Conservation (phyloP, 2,113 vertebrate genomes). For the Scopus umbretta region DNA sequence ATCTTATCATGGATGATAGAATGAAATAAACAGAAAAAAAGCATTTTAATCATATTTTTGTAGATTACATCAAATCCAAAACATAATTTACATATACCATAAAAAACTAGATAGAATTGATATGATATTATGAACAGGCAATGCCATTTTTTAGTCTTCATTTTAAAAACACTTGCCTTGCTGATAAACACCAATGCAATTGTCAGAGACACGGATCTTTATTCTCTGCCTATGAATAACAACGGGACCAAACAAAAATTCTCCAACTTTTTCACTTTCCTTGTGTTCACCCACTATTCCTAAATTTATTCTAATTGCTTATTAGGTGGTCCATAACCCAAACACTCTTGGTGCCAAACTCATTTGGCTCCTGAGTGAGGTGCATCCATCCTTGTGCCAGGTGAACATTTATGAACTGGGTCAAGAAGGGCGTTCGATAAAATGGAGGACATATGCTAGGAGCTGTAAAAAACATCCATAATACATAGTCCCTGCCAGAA, state of each 20-base stretch:
- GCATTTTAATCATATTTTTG: conserved; percentile 32
- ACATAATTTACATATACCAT: conserved; percentile 11
- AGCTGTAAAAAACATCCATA: not conserved
- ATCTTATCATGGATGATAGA: conserved; percentile 44
- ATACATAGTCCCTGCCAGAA: not conserved
- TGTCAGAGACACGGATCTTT: not conserved
- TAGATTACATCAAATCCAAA: conserved; percentile 42
- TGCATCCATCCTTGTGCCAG: not conserved
- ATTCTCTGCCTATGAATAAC: not conserved
- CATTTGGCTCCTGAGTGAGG: not conserved
- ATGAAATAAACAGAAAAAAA: conserved; percentile 42
- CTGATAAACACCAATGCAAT: not conserved
- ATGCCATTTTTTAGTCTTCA: not conserved
- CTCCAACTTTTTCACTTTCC: not conserved
- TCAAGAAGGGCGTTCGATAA: not conserved
- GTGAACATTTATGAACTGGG: not conserved
- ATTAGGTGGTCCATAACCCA: not conserved
- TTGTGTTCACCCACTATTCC: not conserved
- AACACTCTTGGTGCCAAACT: not conserved
- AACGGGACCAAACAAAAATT: not conserved
- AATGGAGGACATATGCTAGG: not conserved
- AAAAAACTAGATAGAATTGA: conserved; percentile 27
- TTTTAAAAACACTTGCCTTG: conserved; percentile 31
- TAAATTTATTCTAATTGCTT: not conserved
- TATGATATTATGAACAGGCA: conserved; percentile 35